Evolutionary conservation across 2,888 invertebrate species (phyloP).

Genomic region (Spilarctia lutea): DNA sequence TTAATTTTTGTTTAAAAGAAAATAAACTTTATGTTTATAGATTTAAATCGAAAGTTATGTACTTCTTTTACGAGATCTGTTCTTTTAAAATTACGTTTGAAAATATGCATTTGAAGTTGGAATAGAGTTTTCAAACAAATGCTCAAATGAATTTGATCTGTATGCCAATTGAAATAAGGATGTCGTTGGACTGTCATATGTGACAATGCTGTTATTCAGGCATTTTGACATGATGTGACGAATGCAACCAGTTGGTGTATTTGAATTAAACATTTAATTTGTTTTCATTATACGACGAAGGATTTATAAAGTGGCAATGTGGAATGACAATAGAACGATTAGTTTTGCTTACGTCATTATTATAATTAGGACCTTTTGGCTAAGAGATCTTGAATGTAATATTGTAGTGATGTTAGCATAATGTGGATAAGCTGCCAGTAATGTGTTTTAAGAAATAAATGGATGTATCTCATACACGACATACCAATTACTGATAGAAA

Average conservation of each 20-base stretch:
- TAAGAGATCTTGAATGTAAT: slow-evolving; percentile 14
- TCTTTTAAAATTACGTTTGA: slow-evolving; percentile 17
- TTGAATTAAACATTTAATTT: slow-evolving; percentile 85
- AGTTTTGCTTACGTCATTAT: slow-evolving; percentile 76
- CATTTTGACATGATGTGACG: slow-evolving; percentile 66
- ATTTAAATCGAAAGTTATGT: neutral
- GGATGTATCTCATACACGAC: too few species aligned
- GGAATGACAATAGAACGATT: slow-evolving; percentile 67
- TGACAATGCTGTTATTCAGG: slow-evolving; percentile 34
- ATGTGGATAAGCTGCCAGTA: neutral
- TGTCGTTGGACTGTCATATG: neutral
- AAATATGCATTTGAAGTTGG: slow-evolving; percentile 19
- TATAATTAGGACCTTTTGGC: slow-evolving; percentile 60
- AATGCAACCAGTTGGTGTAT: slow-evolving; percentile 76
- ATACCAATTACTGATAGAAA: too few species aligned
- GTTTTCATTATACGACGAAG: slow-evolving; percentile 75
- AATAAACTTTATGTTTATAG: rapidly evolving
- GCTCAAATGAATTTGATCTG: slow-evolving; percentile 14
- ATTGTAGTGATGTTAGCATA: slow-evolving; percentile 10
- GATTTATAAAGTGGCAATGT: slow-evolving; percentile 68
- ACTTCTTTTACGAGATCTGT: neutral
- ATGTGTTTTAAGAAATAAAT: neutral
- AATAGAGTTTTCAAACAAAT: slow-evolving; percentile 1
- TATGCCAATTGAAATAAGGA: neutral
- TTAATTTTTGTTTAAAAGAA: neutral